These are phyloP conservation scores for Chaetogeoica ovagalla DNA, from an alignment of 2,888 invertebrate genomes.

Conservation along the genomic window DNA sequence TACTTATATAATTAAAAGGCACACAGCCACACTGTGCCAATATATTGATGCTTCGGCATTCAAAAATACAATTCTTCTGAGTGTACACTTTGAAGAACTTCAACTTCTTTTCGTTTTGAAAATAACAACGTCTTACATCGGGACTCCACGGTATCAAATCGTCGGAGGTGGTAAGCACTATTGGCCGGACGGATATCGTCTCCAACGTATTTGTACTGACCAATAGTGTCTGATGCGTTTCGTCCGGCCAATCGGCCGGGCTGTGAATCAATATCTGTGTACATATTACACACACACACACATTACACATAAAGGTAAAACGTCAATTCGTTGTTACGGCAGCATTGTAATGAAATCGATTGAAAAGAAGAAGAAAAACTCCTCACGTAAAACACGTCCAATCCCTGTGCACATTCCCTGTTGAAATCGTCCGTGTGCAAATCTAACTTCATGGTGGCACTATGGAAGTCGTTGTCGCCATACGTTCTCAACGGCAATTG, in stretches of 20 bases:
- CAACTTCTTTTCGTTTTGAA: constrained; percentile 49
- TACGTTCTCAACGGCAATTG: constrained; percentile 25
- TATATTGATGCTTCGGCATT: constrained; percentile 50
- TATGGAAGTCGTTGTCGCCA: constrained; percentile 3
- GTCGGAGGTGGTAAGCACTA: constrained; percentile 15
- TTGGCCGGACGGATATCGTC: constrained; percentile 27
- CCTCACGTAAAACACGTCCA: constrained; percentile 30
- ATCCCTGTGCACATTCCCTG: background rate
- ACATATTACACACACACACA: too few species aligned
- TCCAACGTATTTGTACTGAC: background rate
- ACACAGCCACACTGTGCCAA: constrained; percentile 52
- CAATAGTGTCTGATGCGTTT: constrained; percentile 26
- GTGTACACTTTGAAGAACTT: constrained; percentile 54
- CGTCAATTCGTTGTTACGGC: background rate
- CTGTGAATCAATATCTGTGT: constrained; percentile 53
- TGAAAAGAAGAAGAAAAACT: background rate
- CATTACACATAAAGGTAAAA: too few species aligned
- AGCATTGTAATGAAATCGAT: background rate
- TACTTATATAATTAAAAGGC: constrained; percentile 52
- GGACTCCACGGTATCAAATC: constrained; percentile 36
- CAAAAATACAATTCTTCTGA: constrained; percentile 51
- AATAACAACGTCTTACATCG: constrained; percentile 49
- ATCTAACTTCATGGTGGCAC: background rate
- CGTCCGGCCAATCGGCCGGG: constrained; percentile 50
- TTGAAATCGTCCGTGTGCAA: background rate